phyloP scores from a whole-genome alignment of 2,888 invertebrate species.

The Gymnoscelis rufifasciata region DNA sequence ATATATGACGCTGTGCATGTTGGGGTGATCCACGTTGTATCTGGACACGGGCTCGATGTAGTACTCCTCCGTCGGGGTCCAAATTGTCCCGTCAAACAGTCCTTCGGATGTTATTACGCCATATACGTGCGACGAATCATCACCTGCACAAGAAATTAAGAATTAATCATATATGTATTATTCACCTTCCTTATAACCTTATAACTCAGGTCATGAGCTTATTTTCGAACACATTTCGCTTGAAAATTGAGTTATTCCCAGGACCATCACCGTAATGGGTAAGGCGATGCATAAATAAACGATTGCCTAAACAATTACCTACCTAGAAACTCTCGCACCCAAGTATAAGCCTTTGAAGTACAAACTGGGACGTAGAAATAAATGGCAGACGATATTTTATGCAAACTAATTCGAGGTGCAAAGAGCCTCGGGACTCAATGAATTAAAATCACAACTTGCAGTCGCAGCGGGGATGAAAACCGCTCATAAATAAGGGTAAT shows the following conservation, averaged over 20 bases:
- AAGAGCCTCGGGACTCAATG: conserved; percentile 65
- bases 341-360: conserved; percentile 46
- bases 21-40: conserved; percentile 77
- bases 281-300: conserved; percentile 13
- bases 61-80: conserved; percentile 87
- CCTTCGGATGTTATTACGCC: conserved; percentile 93
- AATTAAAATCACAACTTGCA: conserved; percentile 76
- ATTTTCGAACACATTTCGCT: conserved; percentile 4
- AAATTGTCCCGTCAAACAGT: conserved; percentile 92
- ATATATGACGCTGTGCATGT: conserved; percentile 91
- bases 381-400: conserved; percentile 68
- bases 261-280: conserved; percentile 8
- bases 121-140: conserved; percentile 88
- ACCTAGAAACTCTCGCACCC: conserved; percentile 17
- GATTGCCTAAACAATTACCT: conserved; percentile 16
- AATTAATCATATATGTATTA: too few relatives aligned
- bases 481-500: conserved; percentile 75
- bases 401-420: conserved; percentile 73
- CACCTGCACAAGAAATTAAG: too few relatives aligned
- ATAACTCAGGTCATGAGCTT: not conserved
- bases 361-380: conserved; percentile 53
- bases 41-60: conserved; percentile 90
- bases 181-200: too few relatives aligned
- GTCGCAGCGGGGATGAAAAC: conserved; percentile 60
- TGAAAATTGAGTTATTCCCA: conserved; percentile 18